These are phyloP conservation scores for Condylura cristata DNA, from an alignment of 2,113 vertebrate species.

Conservation along the genomic window DNA sequence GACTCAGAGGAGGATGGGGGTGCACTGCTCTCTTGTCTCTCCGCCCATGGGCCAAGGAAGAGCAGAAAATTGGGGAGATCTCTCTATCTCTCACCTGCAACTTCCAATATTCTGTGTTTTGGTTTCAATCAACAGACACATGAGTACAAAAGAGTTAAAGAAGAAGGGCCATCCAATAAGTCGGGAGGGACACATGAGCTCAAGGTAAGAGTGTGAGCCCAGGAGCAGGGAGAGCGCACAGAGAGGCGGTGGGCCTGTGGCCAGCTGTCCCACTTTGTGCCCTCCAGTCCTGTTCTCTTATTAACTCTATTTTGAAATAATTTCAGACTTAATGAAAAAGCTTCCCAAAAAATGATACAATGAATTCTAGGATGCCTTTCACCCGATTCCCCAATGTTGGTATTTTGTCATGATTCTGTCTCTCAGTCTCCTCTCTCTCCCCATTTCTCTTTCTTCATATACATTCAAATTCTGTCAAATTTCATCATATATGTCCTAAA, in stretches of 20 bases:
- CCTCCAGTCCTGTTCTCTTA: neutral
- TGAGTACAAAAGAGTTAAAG: conserved; percentile 46
- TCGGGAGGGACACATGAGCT: conserved; percentile 30
- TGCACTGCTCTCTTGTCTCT: neutral
- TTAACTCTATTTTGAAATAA: neutral
- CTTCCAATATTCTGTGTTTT: neutral
- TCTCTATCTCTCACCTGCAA: neutral
- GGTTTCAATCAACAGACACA: conserved; percentile 43
- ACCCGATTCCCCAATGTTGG: neutral
- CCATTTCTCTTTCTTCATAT: neutral
- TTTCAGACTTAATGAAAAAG: neutral
- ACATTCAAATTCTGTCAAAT: neutral
- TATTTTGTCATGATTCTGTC: neutral
- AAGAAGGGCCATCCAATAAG: conserved; percentile 35
- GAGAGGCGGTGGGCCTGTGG: neutral
- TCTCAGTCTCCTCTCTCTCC: neutral
- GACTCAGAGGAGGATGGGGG: neutral
- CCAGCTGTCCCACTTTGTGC: too few relatives aligned
- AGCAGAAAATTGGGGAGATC: neutral
- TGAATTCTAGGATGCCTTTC: neutral
- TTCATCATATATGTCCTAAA: neutral
- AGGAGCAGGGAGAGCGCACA: rapidly evolving
- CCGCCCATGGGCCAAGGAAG: neutral
- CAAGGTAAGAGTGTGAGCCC: conserved; percentile 31
- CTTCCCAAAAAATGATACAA: neutral